These are phyloP conservation scores for Misgurnus mizolepis DNA, from an alignment of 2,113 vertebrate species.

Conservation along the genomic window DNA sequence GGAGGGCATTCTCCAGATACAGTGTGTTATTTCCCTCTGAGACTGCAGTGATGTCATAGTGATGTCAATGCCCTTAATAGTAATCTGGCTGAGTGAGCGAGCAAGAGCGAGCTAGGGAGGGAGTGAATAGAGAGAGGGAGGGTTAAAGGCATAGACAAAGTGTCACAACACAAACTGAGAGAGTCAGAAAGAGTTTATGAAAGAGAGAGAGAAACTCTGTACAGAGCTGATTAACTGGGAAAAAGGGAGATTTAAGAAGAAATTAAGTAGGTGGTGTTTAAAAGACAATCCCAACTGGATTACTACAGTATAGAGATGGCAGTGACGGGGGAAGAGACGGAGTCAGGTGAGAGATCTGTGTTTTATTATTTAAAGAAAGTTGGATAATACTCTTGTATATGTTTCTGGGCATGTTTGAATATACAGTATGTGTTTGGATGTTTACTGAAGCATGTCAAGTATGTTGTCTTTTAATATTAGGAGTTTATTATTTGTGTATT, in stretches of 20 bases:
- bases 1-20: slow-evolving; percentile 62
- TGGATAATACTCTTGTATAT: background rate
- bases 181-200: slow-evolving; percentile 35
- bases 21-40: slow-evolving; percentile 81
- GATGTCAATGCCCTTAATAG: slow-evolving; percentile 90
- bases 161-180: slow-evolving; percentile 39
- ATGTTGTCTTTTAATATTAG: no score
- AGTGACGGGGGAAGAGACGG: slow-evolving; percentile 91
- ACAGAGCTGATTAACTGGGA: slow-evolving; percentile 38
- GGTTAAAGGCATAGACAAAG: slow-evolving; percentile 32
- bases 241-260: slow-evolving; percentile 45
- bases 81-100: slow-evolving; percentile 71
- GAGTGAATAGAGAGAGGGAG: slow-evolving; percentile 15
- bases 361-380: background rate
- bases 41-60: slow-evolving; percentile 89
- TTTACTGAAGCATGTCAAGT: background rate
- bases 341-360: slow-evolving; percentile 78
- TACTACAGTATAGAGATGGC: slow-evolving; percentile 83
- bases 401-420: background rate
- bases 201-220: slow-evolving; percentile 4
- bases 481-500: no score
- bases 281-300: slow-evolving; percentile 63
- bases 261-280: slow-evolving; percentile 11
- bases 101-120: slow-evolving; percentile 16
- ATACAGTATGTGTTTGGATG: slow-evolving; percentile 1